phyloP scores from a whole-genome alignment of 1,140 invertebrate species.

The Scaptodrosophila lebanonensis region DNA sequence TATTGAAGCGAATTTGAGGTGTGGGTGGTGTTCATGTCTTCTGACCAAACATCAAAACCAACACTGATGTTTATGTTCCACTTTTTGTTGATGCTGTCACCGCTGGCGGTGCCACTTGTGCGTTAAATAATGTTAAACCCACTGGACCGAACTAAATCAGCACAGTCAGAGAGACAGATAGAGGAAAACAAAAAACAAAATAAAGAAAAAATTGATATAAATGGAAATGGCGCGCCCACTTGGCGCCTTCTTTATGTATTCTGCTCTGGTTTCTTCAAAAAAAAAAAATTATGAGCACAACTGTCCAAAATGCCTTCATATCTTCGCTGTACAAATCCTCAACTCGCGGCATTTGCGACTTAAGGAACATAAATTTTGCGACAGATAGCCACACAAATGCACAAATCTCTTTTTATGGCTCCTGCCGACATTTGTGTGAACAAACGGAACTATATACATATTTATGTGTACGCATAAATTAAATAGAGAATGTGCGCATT shows the following conservation, averaged over 20 bases:
- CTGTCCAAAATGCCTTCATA: constrained; percentile 47
- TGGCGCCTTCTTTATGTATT: constrained; percentile 27
- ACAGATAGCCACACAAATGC: no score
- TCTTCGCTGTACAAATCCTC: constrained; percentile 58
- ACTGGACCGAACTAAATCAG: no score
- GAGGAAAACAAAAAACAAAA: neutral
- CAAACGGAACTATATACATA: no score
- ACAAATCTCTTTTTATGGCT: constrained; percentile 18
- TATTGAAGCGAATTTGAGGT: no score
- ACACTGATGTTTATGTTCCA: constrained; percentile 1
- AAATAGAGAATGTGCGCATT: no score
- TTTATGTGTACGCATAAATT: no score
- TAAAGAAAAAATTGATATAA: constrained; percentile 56
- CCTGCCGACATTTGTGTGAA: no score
- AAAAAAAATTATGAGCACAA: constrained; percentile 27
- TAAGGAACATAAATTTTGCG: constrained; percentile 30
- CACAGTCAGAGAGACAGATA: constrained; percentile 2
- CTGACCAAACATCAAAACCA: no score
- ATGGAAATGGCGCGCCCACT: constrained; percentile 43
- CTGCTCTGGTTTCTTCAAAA: constrained; percentile 12
- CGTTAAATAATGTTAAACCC: constrained; percentile 55
- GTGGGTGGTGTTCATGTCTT: no score
- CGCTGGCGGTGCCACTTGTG: neutral
- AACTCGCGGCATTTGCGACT: constrained; percentile 35
- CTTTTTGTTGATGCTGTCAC: no score